Evolutionary conservation across 2,888 invertebrate species (phyloP).

Genomic region (Melanchra persicariae): DNA sequence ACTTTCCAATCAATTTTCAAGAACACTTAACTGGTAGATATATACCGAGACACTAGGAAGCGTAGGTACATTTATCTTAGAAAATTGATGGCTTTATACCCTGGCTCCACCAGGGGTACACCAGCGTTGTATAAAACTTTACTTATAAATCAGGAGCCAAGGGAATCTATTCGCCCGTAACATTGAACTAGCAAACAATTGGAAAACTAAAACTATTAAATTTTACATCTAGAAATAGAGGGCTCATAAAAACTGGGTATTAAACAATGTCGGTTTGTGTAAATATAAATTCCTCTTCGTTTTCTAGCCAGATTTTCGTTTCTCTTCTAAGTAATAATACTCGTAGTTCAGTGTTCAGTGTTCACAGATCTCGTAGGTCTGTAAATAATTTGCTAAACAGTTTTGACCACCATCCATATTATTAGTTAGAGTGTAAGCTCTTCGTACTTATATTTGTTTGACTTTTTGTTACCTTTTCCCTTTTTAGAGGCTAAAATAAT

Average conservation of each 20-base stretch:
- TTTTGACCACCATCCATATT: too few relatives aligned
- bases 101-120: too few relatives aligned
- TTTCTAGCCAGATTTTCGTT: not conserved
- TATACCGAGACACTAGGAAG: not conserved
- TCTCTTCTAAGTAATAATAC: not conserved
- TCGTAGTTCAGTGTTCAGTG: too few relatives aligned
- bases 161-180: constrained; percentile 30
- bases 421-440: too few relatives aligned
- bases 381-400: too few relatives aligned
- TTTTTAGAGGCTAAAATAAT: too few relatives aligned
- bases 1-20: constrained; percentile 1
- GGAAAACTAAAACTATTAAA: constrained; percentile 28
- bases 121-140: constrained; percentile 32
- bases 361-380: not conserved
- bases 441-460: too few relatives aligned
- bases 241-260: not conserved
- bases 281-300: not conserved
- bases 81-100: constrained; percentile 30
- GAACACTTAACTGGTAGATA: not conserved
- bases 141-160: constrained; percentile 40
- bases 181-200: constrained; percentile 15
- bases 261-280: not conserved
- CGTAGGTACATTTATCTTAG: constrained; percentile 13
- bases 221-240: constrained; percentile 15
- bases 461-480: too few relatives aligned